Base-by-base conservation (phyloP, 2,113 vertebrate genomes). In the Patagioenas fasciata region DNA sequence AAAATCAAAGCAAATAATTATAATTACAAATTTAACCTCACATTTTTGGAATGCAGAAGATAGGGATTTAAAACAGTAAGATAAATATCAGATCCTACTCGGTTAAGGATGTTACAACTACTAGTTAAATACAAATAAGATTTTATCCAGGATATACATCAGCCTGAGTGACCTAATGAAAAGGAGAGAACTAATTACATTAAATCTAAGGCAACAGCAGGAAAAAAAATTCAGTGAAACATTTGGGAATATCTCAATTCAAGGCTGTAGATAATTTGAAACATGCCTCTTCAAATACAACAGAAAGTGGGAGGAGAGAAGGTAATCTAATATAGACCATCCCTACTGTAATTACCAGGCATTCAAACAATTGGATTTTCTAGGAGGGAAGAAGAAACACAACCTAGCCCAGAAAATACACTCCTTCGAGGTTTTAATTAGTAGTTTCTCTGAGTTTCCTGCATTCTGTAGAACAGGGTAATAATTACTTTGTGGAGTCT, bases 1-100 rank as follows among this genome's bases (percentile, higher is more conserved):
- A 95, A 96, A 85, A 95, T 73, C 78, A 96, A 95, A 93, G 29
- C 69, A 95, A 97, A 96, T 95, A 97, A 97, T 96, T 96, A 77
- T 81, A 29, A 15, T 47, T 66, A 42, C 70, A 92, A 83, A 94
- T 94, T 80, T 93, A 97, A 95, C 83, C 50, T 80, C 54, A 80
- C 36, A n/a, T 61, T 85, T 94, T 96, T 96, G 66, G 97, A 97
- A 97, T 81, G 84, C 10, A 23, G 80, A 95, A 96, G n/a, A 85
- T 4, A 67, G 23, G 44, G 50, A 67, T 93, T 85, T 60, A 77
- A 96, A 97, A 89, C 54, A 93, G 34, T 67, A 96, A 90, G 18
- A 44, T 69, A 93, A 95, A 79, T 70, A 97, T 78, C 84, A 88
- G 48, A 89, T 69, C 60, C 51, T 94, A 69, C 64, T 53, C n/a